Conservation (phyloP, 2,888 invertebrate genomes). For the Dyspetes luteomarginatus region DNA sequence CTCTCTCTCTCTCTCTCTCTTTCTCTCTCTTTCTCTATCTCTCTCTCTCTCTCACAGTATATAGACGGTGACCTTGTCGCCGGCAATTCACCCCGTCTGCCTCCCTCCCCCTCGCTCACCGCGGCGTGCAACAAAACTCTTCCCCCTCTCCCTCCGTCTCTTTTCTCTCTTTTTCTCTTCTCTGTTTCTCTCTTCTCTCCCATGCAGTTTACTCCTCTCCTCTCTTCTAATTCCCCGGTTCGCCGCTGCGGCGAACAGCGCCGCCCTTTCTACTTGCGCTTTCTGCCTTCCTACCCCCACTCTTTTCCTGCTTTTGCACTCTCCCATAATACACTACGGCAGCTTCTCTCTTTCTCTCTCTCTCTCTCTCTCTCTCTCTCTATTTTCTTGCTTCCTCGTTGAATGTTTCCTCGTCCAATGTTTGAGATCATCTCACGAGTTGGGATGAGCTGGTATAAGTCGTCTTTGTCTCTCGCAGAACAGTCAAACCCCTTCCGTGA, state of each 20-base stretch:
- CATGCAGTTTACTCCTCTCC: slow-evolving; percentile 56
- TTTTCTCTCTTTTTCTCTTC: slow-evolving; percentile 36
- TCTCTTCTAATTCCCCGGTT: slow-evolving; percentile 48
- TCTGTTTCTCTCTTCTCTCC: slow-evolving; percentile 56
- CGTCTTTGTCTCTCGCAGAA: slow-evolving; percentile 39
- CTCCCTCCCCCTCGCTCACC: slow-evolving; percentile 70
- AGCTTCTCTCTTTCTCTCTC: not conserved
- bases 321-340: not conserved
- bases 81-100: slow-evolving; percentile 82
- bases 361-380: slow-evolving; percentile 49
- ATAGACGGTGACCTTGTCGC: slow-evolving; percentile 82
- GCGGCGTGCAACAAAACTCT: slow-evolving; percentile 58
- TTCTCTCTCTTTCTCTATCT: no score
- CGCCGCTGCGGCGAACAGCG: slow-evolving; percentile 52
- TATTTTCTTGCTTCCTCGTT: slow-evolving; percentile 59
- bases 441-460: slow-evolving; percentile 7
- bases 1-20: no score
- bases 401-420: slow-evolving; percentile 63
- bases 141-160: slow-evolving; percentile 49
- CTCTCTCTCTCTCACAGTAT: slow-evolving; percentile 65
- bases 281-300: slow-evolving; percentile 65
- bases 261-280: slow-evolving; percentile 60
- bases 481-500: slow-evolving; percentile 51
- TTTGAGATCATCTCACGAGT: slow-evolving; percentile 63
- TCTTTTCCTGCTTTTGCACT: slow-evolving; percentile 48